A percentile compares a stretch with the other conserved stretches of the same genome.
phyloP scores from a whole-genome alignment of 2,797 vertebrate genomes.

The Schizopygopsis pylzovi region DNA sequence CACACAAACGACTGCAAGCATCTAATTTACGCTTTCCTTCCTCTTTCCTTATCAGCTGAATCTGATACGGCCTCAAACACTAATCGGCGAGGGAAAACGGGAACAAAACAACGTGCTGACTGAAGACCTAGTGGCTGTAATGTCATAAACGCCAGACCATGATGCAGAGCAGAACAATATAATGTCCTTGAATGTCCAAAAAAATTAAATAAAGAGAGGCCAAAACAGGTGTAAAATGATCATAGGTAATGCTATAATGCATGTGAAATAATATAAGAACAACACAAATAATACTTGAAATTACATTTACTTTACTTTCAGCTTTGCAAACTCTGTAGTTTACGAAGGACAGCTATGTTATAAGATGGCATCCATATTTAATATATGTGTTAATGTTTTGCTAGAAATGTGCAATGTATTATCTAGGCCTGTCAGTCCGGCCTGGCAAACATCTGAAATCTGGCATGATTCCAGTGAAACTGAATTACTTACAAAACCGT shows the following conservation, averaged over 20 bases:
- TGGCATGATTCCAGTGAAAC: not conserved
- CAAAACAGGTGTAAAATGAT: not conserved
- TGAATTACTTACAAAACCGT: not conserved
- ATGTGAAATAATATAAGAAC: not conserved
- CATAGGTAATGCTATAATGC: not conserved
- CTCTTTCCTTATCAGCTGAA: slow-evolving; percentile 43
- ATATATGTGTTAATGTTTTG: not conserved
- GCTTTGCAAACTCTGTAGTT: not conserved
- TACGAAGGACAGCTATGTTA: too few species aligned
- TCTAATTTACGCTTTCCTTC: slow-evolving; percentile 44
- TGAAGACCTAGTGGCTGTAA: slow-evolving; percentile 2
- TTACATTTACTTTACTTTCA: not conserved
- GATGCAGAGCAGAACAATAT: slow-evolving; percentile 7
- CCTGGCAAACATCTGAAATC: not conserved
- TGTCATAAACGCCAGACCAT: not conserved
- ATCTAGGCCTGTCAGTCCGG: not conserved
- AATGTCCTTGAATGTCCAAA: slow-evolving; percentile 23
- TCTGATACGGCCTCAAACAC: slow-evolving; percentile 45
- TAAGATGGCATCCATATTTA: not conserved
- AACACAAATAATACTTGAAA: not conserved
- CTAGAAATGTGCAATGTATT: not conserved
- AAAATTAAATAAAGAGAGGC: not conserved
- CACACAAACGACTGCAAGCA: not conserved
- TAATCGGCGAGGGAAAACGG: slow-evolving; percentile 38
- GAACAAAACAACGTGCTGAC: slow-evolving; percentile 41